Evolutionary conservation across 2,888 invertebrate species (phyloP).

Genomic region (Bugula neritina): DNA sequence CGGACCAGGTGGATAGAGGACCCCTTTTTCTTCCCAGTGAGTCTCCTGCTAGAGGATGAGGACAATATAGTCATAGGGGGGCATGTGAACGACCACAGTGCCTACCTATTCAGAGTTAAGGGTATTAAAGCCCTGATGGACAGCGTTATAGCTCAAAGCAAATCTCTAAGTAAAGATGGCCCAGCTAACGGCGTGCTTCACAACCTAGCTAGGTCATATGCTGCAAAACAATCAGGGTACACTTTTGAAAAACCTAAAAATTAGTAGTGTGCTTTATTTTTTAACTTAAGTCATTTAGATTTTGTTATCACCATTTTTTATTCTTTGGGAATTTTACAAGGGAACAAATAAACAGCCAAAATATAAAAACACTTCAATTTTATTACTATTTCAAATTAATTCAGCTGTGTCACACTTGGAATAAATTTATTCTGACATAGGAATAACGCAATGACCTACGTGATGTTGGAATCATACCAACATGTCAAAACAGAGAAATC

Average conservation of each 20-base stretch:
- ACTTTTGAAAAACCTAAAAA: neutral
- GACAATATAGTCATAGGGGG: slow-evolving; percentile 34
- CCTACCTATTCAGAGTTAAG: slow-evolving; percentile 33
- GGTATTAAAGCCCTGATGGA: slow-evolving; percentile 31
- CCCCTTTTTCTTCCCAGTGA: slow-evolving; percentile 37
- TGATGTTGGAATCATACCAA: too few species aligned
- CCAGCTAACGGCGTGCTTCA: slow-evolving; percentile 21
- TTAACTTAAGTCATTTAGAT: neutral
- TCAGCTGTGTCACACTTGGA: too few species aligned
- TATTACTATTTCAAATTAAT: too few species aligned
- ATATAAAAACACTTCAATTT: too few species aligned
- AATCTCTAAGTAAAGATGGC: neutral
- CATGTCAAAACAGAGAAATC: too few species aligned
- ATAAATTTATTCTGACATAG: too few species aligned
- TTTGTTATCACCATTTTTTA: neutral
- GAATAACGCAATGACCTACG: too few species aligned
- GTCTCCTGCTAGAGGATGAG: slow-evolving; percentile 33
- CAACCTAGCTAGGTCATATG: neutral
- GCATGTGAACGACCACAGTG: slow-evolving; percentile 36
- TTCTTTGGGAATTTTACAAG: neutral
- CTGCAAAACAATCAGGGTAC: slow-evolving; percentile 8
- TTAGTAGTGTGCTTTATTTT: neutral
- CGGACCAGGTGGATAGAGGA: slow-evolving; percentile 34
- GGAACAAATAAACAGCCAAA: too few species aligned
- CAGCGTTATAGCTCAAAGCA: slow-evolving; percentile 6